Evolutionary conservation across 2,888 invertebrate species (phyloP), one percentile per base, ranked within the genome.

Genomic region (Lamellibrachia columna): DNA sequence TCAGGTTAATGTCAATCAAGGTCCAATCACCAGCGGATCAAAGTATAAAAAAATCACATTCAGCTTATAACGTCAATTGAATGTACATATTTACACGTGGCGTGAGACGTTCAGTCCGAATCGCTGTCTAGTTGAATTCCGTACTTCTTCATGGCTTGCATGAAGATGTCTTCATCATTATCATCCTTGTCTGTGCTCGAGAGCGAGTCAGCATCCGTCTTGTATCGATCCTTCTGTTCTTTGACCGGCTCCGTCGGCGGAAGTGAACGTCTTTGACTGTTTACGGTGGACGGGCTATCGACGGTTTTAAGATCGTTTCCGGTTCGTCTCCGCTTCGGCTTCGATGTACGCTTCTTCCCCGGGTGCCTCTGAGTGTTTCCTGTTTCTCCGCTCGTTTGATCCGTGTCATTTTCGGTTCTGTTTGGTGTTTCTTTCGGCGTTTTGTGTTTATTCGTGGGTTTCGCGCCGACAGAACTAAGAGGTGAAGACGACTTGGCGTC

Each of bases 71-170:
- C 75, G 15, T 75, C 22, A n/a, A 75, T 75, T 75, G 75, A 22
- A n/a, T 75, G 75, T 75, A 75, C 75, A 75, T 75, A 75, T 75
- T 75, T 75, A 75, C 75, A 75, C 22, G 6, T 22, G n/a, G 22
- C 2, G 4, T 2, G 22, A 75, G 11, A 22, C 2, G n/a, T 1
- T 75, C 75, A 75, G 75, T 75, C 75, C 75, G 75, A 75, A n/a
- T 75, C 75, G 22, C 75, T 75, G 75, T 75, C 75, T n/a, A 75
- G 22, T 22, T 75, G 75, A 75, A 91, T 91, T 40, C 91, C 91
- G 91, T 91, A 91, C 58, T 91, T 91, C 55, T 52, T 91, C 91
- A 91, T 91, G 58, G 91, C 91, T n/a, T 91, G 52, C 91, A 91
- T 91, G 53, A 91, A 91, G 58, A 91, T 52, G n/a, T 91, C 91